phyloP scores from a whole-genome alignment of 2,797 vertebrate species.

The Coilia nasus region DNA sequence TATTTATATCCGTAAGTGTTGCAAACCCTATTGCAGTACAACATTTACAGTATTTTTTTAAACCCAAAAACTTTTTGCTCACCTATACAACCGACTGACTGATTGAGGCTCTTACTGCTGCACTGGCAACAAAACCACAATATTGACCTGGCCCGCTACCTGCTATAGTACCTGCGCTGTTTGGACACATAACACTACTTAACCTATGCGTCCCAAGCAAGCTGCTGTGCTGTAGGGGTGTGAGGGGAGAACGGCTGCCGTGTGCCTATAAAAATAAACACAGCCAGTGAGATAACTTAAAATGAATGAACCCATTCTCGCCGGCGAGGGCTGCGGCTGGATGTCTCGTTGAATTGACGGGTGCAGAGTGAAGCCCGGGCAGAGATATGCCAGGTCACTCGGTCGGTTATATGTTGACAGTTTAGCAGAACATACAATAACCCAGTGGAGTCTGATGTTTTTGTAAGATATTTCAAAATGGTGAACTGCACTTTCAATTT shows the following conservation, averaged over 20 bases:
- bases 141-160: conserved; percentile 35
- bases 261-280: conserved; percentile 48
- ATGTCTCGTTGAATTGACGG: background rate
- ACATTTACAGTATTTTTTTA: too few relatives aligned
- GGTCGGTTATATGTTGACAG: background rate
- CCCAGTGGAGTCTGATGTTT: background rate
- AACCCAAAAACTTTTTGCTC: background rate
- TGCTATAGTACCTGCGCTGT: conserved; percentile 12
- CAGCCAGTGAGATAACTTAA: conserved; percentile 28
- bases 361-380: background rate
- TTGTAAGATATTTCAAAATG: background rate
- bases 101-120: background rate
- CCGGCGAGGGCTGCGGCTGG: background rate
- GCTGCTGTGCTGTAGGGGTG: conserved; percentile 1
- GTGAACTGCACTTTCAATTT: background rate
- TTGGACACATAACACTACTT: conserved; percentile 51
- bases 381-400: background rate
- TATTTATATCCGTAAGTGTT: too few relatives aligned
- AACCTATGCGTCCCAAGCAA: conserved; percentile 36
- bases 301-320: conserved; percentile 26
- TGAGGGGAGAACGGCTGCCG: background rate
- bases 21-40: too few relatives aligned
- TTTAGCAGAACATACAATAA: background rate
- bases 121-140: conserved; percentile 20
- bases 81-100: background rate